Base-by-base conservation (phyloP, 2,888 invertebrate genomes). In the Hanleya hanleyi region DNA sequence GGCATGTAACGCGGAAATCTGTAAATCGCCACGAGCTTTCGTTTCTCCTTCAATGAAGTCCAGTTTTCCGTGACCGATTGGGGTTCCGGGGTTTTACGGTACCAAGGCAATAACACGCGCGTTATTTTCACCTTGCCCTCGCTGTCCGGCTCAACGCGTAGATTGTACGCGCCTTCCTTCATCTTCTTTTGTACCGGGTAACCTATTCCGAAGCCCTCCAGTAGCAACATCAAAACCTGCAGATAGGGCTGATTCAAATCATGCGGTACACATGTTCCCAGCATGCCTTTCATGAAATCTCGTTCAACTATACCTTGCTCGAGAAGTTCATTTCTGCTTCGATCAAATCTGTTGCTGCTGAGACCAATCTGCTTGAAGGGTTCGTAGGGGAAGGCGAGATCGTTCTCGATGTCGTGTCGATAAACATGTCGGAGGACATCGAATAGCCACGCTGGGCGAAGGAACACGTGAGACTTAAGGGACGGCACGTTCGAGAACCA, bases 381-480 rank as follows among this genome's bases (percentile, higher is more conserved):
- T 69, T 88, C 88, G 32, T 88, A 88, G 0, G 80, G 81, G 49
- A 80, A 77, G 62, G 82, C 84, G 62, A 79, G 80, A 15, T 80
- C 75, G 41, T 80, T 76, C 29, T 75, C 77, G 15, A 87, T 72
- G 71, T 89, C 87, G 51, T 86, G 86, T 26, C 88, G 74, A 68
- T 86, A 84, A 22, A 89, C 71, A 22, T 80, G 74, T 47, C 84
- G 78, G 69, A 89, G 77, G 15, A 88, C 77, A 70, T 88, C 88
- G 61, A 86, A 82, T 57, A 90, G 77, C 89, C 89, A 88, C 4
- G 86, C 80, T 0, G 89, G 88, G 62, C 88, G 79, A 1, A 90
- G 80, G 69, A 89, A 84, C 50, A 90, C 83, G 67, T 75, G 80
- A n/a, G 82, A 77, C 50, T 82, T 83, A 49, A 87, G 75, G 2